Percentiles rank a stretch among this genome's conserved stretches.
Evolutionary conservation across 2,888 invertebrate species (phyloP).

Genomic region (Synergus itoensis): DNA sequence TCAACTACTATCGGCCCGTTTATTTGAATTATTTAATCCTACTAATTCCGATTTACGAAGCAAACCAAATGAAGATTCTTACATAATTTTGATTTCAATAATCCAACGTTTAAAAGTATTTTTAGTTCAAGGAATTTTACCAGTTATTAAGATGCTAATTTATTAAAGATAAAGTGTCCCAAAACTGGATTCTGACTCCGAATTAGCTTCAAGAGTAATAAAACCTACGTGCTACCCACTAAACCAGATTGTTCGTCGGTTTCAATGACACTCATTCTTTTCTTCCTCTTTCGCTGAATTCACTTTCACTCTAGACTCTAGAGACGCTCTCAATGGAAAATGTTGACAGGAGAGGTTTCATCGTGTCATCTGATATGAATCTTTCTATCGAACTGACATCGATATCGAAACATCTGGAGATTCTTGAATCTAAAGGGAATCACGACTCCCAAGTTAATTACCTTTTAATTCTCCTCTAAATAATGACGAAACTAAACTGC

Average conservation of each 20-base stretch:
- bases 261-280: constrained; percentile 48
- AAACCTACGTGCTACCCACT: not conserved
- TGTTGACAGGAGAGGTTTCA: constrained; percentile 43
- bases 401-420: not conserved
- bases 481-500: not conserved
- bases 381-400: not conserved
- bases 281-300: constrained; percentile 44
- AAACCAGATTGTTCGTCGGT: constrained; percentile 20
- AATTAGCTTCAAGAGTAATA: constrained; percentile 13
- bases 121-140: not conserved
- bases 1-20: not conserved
- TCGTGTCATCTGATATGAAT: constrained; percentile 4
- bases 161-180: not conserved
- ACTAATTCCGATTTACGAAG: no score
- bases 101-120: not conserved
- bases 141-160: not conserved
- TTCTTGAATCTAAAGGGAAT: not conserved
- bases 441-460: not conserved
- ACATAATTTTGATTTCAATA: no score
- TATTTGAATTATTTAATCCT: not conserved
- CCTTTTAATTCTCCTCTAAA: not conserved
- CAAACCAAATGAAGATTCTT: no score
- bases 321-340: constrained; percentile 42
- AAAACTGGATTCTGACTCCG: not conserved
- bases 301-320: constrained; percentile 51